Base-by-base conservation (phyloP, 2,113 vertebrate species). In the Prinia subflava region DNA sequence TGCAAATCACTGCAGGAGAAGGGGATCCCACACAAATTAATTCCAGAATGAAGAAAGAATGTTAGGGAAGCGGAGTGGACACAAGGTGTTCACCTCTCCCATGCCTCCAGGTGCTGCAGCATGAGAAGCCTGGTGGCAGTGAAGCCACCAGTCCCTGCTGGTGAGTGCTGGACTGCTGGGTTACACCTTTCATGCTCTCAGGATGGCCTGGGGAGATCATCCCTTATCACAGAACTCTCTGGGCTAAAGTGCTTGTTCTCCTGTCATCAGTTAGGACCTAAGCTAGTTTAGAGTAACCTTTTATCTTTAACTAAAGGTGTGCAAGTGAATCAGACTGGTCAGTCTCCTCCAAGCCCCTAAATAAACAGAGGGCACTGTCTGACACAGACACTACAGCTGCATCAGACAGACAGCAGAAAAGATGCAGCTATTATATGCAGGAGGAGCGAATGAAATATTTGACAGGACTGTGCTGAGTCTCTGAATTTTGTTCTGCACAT, bases 231-330 rank as follows among this genome's bases (percentile, higher is more conserved):
- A 67, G n/a, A 84, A 33, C 30, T 55, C 76, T 69, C 79, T 65
- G 55, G 53, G 67, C 35, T 92, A 85, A 96, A 90, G 81, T 95
- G 91, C 82, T 92, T 70, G 39, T 49, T 81, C 20, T 87, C 70
- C 69, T 78, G 73, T 57, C 59, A 56, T 31, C 35, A 39, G 0
- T 4, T 14, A 33, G 55, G 50, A 93, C 20, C 41, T 80, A 62
- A 64, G 28, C 50, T 83, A 42, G 21, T 59, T 92, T 39, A 77
- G 56, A 27, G 17, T 23, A 76, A 84, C 18, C 15, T 11, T 68
- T 93, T 52, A 63, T 71, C 37, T 87, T 83, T 68, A 79, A 11
- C 8, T 74, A 46, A 37, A 42, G 60, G 63, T 77, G 62, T 86
- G 68, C 37, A 74, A 70, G 47, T 37, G 59, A 78, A 77, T 47